A percentile compares a stretch with the other conserved stretches of the same genome.
Evolutionary conservation across 2,888 invertebrate species (phyloP).

Genomic region (Himalopsyche tibetana): DNA sequence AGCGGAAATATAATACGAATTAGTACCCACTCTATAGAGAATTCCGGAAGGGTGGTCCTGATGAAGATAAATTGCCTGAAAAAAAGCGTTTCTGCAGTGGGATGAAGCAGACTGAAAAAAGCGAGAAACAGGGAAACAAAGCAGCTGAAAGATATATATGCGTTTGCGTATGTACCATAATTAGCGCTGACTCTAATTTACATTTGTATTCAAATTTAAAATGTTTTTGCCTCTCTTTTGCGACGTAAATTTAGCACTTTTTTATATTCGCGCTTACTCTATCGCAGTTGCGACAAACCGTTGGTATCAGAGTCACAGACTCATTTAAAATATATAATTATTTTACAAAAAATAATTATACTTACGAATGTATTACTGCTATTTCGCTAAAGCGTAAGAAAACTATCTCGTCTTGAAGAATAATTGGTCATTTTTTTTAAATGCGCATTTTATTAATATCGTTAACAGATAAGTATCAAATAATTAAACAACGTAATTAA

Average conservation of each 20-base stretch:
- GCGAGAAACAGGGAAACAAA: constrained; percentile 52
- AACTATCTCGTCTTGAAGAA: no score
- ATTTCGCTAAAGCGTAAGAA: no score
- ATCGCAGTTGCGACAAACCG: neutral
- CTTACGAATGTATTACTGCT: no score
- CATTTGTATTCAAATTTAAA: constrained; percentile 79
- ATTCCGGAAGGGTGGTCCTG: constrained; percentile 59
- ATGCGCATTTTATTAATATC: no score
- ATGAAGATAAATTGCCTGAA: constrained; percentile 63
- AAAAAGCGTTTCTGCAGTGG: constrained; percentile 54
- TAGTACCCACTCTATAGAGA: constrained; percentile 38
- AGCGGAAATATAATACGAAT: constrained; percentile 33
- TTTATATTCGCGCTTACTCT: constrained; percentile 39
- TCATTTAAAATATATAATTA: no score
- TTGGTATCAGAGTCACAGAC: neutral
- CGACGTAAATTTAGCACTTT: constrained; percentile 70
- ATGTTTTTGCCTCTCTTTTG: constrained; percentile 70
- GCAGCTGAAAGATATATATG: constrained; percentile 61
- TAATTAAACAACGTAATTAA: no score
- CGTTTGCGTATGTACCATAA: constrained; percentile 70
- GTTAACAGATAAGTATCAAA: no score
- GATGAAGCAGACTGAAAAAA: constrained; percentile 58
- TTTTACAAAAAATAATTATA: no score
- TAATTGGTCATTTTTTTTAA: no score
- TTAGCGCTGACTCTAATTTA: constrained; percentile 79